Conservation (phyloP, 2,888 invertebrate species). For the Lacanobia wlatinum region DNA sequence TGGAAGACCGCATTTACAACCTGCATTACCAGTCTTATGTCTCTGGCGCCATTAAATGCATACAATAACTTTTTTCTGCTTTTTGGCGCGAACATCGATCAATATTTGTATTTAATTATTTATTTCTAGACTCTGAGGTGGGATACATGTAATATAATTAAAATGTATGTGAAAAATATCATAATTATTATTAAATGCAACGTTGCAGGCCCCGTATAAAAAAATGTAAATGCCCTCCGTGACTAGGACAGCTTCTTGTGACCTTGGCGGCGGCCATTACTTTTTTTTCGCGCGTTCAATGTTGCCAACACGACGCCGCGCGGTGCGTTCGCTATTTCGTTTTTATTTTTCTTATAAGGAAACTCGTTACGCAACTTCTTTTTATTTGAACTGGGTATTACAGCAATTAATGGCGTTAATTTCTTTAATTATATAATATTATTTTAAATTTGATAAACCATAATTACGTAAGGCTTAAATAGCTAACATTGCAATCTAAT, state of each 20-base stretch:
- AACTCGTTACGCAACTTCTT: slow-evolving; percentile 85
- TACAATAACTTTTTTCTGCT: not conserved
- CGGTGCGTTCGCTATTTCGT: slow-evolving; percentile 82
- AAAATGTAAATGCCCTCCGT: slow-evolving; percentile 89
- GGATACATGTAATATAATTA: slow-evolving; percentile 46
- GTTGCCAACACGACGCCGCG: slow-evolving; percentile 87
- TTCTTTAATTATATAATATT: slow-evolving; percentile 62
- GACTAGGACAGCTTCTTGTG: slow-evolving; percentile 90
- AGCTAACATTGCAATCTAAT: slow-evolving; percentile 55
- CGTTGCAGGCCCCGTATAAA: slow-evolving; percentile 79
- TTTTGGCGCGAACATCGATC: not conserved
- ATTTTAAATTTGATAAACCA: slow-evolving; percentile 43
- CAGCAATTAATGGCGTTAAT: slow-evolving; percentile 61
- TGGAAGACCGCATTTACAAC: slow-evolving; percentile 66
- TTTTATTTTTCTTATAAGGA: slow-evolving; percentile 80
- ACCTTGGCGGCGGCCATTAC: slow-evolving; percentile 89
- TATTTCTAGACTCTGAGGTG: not conserved
- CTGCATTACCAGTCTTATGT: slow-evolving; percentile 66
- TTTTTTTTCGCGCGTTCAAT: slow-evolving; percentile 88
- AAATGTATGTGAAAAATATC: slow-evolving; percentile 59
- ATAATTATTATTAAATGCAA: slow-evolving; percentile 73
- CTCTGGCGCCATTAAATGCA: slow-evolving; percentile 32
- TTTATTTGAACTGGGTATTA: slow-evolving; percentile 63
- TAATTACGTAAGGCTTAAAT: slow-evolving; percentile 57
- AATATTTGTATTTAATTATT: slow-evolving; percentile 3